Percentiles rank a stretch among this genome's conserved stretches.
These are phyloP conservation scores for Pyrochroa serraticornis DNA, from an alignment of 2,888 invertebrate species.

Conservation along the genomic window DNA sequence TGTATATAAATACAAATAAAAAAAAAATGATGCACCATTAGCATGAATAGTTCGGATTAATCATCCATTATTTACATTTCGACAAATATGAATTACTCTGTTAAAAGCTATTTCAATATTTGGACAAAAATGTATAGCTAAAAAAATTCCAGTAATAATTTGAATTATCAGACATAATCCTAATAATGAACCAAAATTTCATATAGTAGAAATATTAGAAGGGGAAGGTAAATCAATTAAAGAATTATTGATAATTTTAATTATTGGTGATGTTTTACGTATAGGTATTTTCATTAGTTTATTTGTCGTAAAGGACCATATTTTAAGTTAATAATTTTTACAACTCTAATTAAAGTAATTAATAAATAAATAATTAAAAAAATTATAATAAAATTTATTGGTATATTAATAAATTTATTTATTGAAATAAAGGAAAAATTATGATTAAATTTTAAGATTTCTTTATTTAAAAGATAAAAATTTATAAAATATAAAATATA, in stretches of 20 bases:
- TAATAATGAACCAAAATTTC: constrained; percentile 74
- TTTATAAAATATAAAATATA: too few relatives aligned
- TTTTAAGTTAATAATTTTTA: constrained; percentile 66
- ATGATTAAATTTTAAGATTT: constrained; percentile 21
- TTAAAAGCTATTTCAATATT: constrained; percentile 69
- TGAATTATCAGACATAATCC: constrained; percentile 69
- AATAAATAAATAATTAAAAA: constrained; percentile 66
- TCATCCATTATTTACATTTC: constrained; percentile 74
- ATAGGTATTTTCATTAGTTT: constrained; percentile 60
- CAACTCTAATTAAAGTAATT: constrained; percentile 63
- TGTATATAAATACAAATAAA: constrained; percentile 74
- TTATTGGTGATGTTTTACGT: constrained; percentile 59
- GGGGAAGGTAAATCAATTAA: constrained; percentile 67
- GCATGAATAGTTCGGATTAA: constrained; percentile 70
- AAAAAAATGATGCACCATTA: constrained; percentile 75
- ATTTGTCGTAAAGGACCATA: constrained; percentile 62
- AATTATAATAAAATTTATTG: constrained; percentile 60
- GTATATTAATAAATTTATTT: constrained; percentile 63
- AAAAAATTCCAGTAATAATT: constrained; percentile 71
- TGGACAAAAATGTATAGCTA: constrained; percentile 73
- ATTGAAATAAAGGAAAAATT: constrained; percentile 52
- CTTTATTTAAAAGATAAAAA: constrained; percentile 34
- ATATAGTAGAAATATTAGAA: constrained; percentile 66
- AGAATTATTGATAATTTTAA: constrained; percentile 66
- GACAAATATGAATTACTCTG: constrained; percentile 71